Base-by-base conservation (phyloP, 1,140 invertebrate genomes). In the Diprion similis region DNA sequence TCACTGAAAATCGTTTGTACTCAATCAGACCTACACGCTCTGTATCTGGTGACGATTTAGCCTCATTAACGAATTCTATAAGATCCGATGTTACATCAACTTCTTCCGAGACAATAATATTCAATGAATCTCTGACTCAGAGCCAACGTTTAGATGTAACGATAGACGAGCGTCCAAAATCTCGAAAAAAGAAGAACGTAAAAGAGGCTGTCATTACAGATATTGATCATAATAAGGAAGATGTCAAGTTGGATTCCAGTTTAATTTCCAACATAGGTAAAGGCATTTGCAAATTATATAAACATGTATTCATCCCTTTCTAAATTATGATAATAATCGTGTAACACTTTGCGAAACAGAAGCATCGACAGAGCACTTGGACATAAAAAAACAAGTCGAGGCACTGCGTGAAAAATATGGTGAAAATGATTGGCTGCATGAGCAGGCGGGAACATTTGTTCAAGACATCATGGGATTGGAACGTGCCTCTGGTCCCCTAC, bases 361-460 rank as follows among this genome's bases (percentile, higher is more conserved):
- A 67, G 73, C 78, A 15, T 86, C 85, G 15, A 82, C 79, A 37
- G 86, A 89, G 70, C 89, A 92, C 79, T 82, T 93, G 66, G 89
- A 91, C 78, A 90, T 89, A 0, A 92, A 92, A 76, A 89, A 89
- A 74, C 88, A 92, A 81, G 90, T 93, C 70, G 85, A 92, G 71
- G 86, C 86, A 18, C 73, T 92, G 10, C 83, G 91, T 13, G 80
- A 90, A 73, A 89, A 89, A 59, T 91, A 89, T 81, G 91, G 91
- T 10, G 88, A 89, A 76, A 80, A 86, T n/a, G 87, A 90, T 65
- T 93, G 92, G 92, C 76, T 93, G 13, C 89, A 89, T 64, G 87
- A 83, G 73, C 85, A 90, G 10, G 89, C 88, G 48, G 91, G 90
- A 3, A 85, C 86, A 24, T 84, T 83, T n/a, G 86, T 91, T 24